These are phyloP conservation scores for Ganaspis brasiliensis DNA, from an alignment of 2,888 invertebrate genomes.

Conservation along the genomic window DNA sequence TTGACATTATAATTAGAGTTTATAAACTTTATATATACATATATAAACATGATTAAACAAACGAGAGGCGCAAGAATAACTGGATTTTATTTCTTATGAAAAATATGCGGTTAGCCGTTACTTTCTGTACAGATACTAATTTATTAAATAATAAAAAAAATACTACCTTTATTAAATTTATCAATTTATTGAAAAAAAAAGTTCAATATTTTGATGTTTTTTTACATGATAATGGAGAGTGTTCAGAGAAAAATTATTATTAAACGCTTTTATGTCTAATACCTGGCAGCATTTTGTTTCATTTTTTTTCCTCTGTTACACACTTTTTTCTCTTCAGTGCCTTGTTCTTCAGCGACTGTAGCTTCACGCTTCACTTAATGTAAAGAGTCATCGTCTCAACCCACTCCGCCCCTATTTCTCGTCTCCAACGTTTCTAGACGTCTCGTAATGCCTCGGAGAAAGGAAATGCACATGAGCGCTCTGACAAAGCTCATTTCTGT, in stretches of 20 bases:
- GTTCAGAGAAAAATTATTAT: slow-evolving; percentile 30
- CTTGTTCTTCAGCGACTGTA: slow-evolving; percentile 34
- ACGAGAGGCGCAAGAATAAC: too few species aligned
- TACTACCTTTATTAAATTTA: too few species aligned
- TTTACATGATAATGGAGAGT: too few species aligned
- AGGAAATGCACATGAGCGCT: slow-evolving; percentile 42
- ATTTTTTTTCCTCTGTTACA: not conserved
- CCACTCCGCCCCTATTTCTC: slow-evolving; percentile 1
- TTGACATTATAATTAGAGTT: not conserved
- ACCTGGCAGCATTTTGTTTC: slow-evolving; percentile 24
- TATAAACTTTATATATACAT: not conserved
- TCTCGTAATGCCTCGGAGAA: slow-evolving; percentile 27
- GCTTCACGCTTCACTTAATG: slow-evolving; percentile 40
- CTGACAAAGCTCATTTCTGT: slow-evolving; percentile 29
- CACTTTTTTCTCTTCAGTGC: slow-evolving; percentile 25
- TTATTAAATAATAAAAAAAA: too few species aligned
- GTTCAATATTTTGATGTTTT: too few species aligned
- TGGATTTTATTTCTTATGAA: too few species aligned
- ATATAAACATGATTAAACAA: not conserved
- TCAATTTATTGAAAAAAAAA: too few species aligned
- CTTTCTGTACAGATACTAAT: too few species aligned
- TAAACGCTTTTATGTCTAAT: slow-evolving; percentile 32
- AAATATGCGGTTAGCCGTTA: too few species aligned
- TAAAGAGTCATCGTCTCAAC: slow-evolving; percentile 38
- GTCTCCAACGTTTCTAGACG: slow-evolving; percentile 29